These are phyloP conservation scores for Stercorarius parasiticus DNA, from an alignment of 2,113 vertebrate species.

Conservation along the genomic window DNA sequence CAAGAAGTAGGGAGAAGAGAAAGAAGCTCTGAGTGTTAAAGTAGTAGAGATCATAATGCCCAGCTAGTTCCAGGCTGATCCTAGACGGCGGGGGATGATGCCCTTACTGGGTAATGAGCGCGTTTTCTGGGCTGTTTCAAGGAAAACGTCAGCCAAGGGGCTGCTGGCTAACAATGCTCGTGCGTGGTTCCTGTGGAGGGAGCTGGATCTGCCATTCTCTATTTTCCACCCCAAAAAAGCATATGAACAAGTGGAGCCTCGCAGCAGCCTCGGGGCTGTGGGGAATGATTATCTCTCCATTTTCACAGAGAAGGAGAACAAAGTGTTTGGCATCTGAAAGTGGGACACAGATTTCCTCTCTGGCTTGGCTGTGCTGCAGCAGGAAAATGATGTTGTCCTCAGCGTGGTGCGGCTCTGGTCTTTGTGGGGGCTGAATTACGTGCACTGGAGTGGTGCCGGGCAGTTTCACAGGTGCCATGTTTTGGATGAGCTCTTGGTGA, in stretches of 20 bases:
- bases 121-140: not conserved
- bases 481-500: not conserved
- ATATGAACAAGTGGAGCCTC: not conserved
- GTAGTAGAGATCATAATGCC: not conserved
- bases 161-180: not conserved
- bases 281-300: not conserved
- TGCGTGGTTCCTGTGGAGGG: not conserved
- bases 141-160: not conserved
- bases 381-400: not conserved
- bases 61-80: not conserved
- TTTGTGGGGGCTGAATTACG: not conserved
- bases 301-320: not conserved
- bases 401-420: rapidly evolving
- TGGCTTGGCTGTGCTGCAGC: not conserved
- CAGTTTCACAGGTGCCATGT: not conserved
- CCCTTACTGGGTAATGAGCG: not conserved
- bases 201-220: not conserved
- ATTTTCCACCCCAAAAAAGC: not conserved
- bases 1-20: not conserved
- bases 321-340: conserved; percentile 2
- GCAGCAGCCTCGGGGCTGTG: not conserved
- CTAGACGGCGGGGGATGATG: not conserved
- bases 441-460: rapidly evolving
- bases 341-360: not conserved
- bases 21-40: not conserved